Base-by-base conservation (phyloP, 1,140 invertebrate genomes). In the Doryteuthis pealeii region DNA sequence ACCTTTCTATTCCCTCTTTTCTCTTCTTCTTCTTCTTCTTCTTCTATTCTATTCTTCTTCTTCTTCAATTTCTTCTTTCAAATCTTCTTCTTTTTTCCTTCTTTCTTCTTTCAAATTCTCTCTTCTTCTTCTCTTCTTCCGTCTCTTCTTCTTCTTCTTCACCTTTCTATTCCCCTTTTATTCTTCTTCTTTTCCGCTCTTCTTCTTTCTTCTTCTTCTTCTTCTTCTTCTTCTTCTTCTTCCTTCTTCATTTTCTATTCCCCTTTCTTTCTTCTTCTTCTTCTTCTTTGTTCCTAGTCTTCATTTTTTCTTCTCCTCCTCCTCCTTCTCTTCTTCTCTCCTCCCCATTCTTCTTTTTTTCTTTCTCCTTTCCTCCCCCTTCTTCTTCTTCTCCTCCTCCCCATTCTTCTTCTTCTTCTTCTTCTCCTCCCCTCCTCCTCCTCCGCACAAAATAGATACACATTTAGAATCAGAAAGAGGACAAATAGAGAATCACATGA, bases 11-110 rank as follows among this genome's bases (percentile, higher is more conserved):
- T 49, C 22, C 45, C 22, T 49, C 45, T 49, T 49, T 22, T 22
- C 22, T 49, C 45, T 49, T 49, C 45, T 49, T 49, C 45, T 49
- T 49, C 45, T 49, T 49, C 45, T 49, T 49, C 45, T 49, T 49
- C 45, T 49, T 22, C 22, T 22, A 10, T 49, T 22, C 8, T 49
- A 8, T 22, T 49, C 22, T 22, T 49, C 22, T 22, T 49, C 45
- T 10, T 49, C 22, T 22, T 22, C 22, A 10, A 8, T 49, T 49
- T 22, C 45, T 49, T 49, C 45, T 49, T 49, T 10, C 45, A 10
- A 8, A 10, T 10, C 45, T 22, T 49, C 22, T 22, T 49, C 45
- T 49, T 49, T 22, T 49, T 49, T 22, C 22, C 22, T 22, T 49
- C 45, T 49, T 22, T 49, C 22, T 22, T 49, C 45, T 49, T 22